phyloP scores from a whole-genome alignment of 2,113 vertebrate genomes.

The Microtus richardsoni region DNA sequence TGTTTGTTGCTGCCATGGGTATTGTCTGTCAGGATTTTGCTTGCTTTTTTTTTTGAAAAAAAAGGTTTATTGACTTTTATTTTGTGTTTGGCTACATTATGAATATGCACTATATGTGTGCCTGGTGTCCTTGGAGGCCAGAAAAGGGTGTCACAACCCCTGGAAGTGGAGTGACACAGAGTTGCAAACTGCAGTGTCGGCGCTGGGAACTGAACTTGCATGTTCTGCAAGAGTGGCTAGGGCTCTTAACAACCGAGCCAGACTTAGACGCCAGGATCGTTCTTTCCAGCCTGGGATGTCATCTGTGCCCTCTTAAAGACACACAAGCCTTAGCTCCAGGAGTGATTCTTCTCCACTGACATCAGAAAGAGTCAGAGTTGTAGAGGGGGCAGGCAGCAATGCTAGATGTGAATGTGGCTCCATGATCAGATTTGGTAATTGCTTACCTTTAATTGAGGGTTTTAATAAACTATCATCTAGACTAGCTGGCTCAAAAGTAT shows the following conservation, averaged over 20 bases:
- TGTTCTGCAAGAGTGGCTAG: background rate
- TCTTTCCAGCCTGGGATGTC: slow-evolving; percentile 62
- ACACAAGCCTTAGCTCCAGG: slow-evolving; percentile 73
- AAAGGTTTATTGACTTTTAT: background rate
- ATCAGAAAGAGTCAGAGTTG: slow-evolving; percentile 73
- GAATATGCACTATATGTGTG: background rate
- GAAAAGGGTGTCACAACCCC: background rate
- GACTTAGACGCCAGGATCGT: background rate
- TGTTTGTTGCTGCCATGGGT: background rate
- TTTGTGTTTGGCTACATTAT: background rate
- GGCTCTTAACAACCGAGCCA: background rate
- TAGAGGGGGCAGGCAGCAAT: slow-evolving; percentile 68
- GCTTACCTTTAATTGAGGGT: slow-evolving; percentile 75
- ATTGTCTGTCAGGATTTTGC: slow-evolving; percentile 40
- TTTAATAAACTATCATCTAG: slow-evolving; percentile 64
- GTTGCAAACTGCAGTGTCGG: background rate
- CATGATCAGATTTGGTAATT: slow-evolving; percentile 70
- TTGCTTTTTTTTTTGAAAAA: background rate
- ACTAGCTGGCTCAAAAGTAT: background rate
- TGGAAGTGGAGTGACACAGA: background rate
- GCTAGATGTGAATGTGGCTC: slow-evolving; percentile 75
- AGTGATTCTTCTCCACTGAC: slow-evolving; percentile 67
- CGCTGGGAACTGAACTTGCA: background rate
- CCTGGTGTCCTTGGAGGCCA: background rate
- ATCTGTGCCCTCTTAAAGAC: slow-evolving; percentile 71